Percentiles rank a stretch among this genome's conserved stretches.
Conservation (phyloP, 2,888 invertebrate species). For the Drosophila kambysellisi region DNA sequence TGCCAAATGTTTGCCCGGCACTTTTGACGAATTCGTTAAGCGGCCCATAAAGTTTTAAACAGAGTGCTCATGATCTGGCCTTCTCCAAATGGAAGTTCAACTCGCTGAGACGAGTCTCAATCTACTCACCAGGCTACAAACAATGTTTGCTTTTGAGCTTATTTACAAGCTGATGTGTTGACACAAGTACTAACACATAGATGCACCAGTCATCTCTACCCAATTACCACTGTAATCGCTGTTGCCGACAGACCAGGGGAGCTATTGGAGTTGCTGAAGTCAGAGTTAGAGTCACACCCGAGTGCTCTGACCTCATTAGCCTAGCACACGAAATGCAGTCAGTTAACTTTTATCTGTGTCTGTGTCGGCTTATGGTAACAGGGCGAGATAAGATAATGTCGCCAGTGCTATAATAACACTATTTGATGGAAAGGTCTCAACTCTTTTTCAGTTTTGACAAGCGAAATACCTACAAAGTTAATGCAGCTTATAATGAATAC, state of each 20-base stretch:
- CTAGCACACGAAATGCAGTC: constrained; percentile 21
- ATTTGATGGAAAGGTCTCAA: constrained; percentile 44
- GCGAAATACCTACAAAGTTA: neutral
- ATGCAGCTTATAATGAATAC: neutral
- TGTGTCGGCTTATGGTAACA: constrained; percentile 64
- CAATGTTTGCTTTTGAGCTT: constrained; percentile 38
- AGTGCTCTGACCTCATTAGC: constrained; percentile 71
- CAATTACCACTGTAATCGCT: constrained; percentile 53
- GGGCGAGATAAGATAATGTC: constrained; percentile 68
- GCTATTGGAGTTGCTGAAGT: constrained; percentile 3
- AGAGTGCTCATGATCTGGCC: constrained; percentile 62
- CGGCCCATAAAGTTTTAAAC: constrained; percentile 52
- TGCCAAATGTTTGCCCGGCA: constrained; percentile 72
- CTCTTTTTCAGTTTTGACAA: constrained; percentile 6
- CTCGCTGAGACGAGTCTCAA: constrained; percentile 11
- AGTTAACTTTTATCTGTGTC: constrained; percentile 41
- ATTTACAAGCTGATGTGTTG: constrained; percentile 35
- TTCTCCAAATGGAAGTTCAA: constrained; percentile 37
- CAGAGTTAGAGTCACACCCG: constrained; percentile 17
- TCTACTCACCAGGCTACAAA: neutral
- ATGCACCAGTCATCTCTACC: constrained; percentile 14
- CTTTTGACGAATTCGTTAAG: constrained; percentile 61
- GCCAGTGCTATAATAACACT: constrained; percentile 41
- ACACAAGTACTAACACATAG: constrained; percentile 34
- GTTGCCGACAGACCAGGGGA: constrained; percentile 1